Conservation (phyloP, 1,140 invertebrate genomes). For the Hermatobates lingyangjiaoensis region DNA sequence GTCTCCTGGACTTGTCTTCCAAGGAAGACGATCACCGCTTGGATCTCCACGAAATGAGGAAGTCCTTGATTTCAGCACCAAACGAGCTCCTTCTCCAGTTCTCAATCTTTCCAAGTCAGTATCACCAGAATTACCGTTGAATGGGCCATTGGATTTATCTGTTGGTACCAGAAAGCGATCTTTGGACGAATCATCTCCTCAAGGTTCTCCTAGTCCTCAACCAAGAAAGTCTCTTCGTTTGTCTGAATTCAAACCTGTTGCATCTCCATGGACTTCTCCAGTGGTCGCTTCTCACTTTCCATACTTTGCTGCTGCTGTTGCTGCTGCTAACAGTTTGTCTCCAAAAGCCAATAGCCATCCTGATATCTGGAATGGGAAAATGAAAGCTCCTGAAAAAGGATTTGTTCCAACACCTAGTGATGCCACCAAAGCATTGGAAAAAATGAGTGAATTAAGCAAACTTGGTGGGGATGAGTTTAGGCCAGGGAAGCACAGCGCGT, state of each 20-base stretch:
- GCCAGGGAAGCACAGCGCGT: conserved; percentile 55
- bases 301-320: conserved; percentile 61
- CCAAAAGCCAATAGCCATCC: conserved; percentile 37
- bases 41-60: conserved; percentile 28
- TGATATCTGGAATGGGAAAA: conserved; percentile 58
- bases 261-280: conserved; percentile 55
- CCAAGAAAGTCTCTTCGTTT: conserved; percentile 19
- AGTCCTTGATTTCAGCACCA: conserved; percentile 59
- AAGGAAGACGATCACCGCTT: conserved; percentile 25
- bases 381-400: conserved; percentile 34
- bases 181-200: conserved; percentile 39
- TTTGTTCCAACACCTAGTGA: conserved; percentile 33
- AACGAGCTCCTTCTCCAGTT: conserved; percentile 32
- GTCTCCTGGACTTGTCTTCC: too few species aligned
- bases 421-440: conserved; percentile 70
- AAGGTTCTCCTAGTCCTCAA: conserved; percentile 27
- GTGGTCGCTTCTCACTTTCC: conserved; percentile 54
- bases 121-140: conserved; percentile 34
- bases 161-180: conserved; percentile 50
- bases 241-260: conserved; percentile 39
- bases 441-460: conserved; percentile 77
- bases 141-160: conserved; percentile 60
- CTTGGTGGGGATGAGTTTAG: conserved; percentile 57
- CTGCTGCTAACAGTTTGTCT: conserved; percentile 43
- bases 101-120: conserved; percentile 41